Conservation (phyloP, 2,113 vertebrate genomes). For the Ptilorrhoa leucosticta region DNA sequence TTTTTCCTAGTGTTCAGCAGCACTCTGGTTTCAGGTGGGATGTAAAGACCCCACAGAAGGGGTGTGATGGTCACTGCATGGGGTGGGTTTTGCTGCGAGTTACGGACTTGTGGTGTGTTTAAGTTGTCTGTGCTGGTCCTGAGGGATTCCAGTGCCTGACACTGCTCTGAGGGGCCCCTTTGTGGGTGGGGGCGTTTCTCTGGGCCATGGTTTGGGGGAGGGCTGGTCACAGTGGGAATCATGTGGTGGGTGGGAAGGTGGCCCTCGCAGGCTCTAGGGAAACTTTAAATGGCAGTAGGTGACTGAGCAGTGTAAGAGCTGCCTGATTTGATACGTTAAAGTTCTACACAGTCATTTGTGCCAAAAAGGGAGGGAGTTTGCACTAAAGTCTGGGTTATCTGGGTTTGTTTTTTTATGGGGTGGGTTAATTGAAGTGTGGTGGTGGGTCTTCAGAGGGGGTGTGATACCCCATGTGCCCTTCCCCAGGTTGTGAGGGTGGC, state of each 20-base stretch:
- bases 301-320: rapidly evolving
- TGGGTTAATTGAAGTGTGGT: rapidly evolving
- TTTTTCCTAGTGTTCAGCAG: neutral
- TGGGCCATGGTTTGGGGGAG: rapidly evolving
- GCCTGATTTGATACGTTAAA: rapidly evolving
- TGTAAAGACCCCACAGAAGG: rapidly evolving
- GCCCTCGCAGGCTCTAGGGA: rapidly evolving
- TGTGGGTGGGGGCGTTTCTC: rapidly evolving
- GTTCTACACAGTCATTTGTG: rapidly evolving
- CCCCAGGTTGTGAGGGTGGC: rapidly evolving
- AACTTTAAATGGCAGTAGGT: rapidly evolving
- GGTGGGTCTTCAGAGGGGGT: rapidly evolving
- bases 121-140: rapidly evolving
- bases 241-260: neutral
- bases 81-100: neutral
- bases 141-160: rapidly evolving
- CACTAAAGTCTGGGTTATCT: rapidly evolving
- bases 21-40: rapidly evolving
- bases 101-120: rapidly evolving
- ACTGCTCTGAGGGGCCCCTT: rapidly evolving
- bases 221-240: rapidly evolving
- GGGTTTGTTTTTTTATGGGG: too few species aligned
- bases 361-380: rapidly evolving
- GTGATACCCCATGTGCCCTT: rapidly evolving
- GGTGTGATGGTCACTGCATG: rapidly evolving